Conservation (phyloP, 2,113 vertebrate species). For the Sciurus niger region DNA sequence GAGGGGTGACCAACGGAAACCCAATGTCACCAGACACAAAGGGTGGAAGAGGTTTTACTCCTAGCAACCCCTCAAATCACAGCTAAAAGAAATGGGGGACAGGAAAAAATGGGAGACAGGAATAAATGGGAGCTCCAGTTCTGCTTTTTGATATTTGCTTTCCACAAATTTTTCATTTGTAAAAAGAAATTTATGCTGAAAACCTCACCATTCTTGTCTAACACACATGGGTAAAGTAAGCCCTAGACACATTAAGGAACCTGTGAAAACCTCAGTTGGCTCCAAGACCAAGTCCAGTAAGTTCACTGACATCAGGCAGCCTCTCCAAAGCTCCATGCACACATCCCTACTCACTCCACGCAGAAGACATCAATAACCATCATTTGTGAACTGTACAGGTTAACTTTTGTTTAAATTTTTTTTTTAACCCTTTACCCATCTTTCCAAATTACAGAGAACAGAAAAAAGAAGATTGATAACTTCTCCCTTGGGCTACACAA, state of each 20-base stretch:
- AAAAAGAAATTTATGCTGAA: not conserved
- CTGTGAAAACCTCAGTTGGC: not conserved
- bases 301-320: not conserved
- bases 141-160: not conserved
- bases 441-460: not conserved
- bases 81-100: not conserved
- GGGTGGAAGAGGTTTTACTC: not conserved
- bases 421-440: not conserved
- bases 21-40: too few relatives aligned
- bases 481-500: not conserved
- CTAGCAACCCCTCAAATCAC: not conserved
- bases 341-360: not conserved
- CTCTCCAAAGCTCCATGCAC: not conserved
- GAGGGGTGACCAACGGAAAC: not conserved
- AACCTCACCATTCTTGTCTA: not conserved
- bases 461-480: not conserved
- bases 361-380: not conserved
- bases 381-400: not conserved
- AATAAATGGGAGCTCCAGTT: not conserved
- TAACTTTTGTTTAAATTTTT: not conserved
- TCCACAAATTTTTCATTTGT: not conserved
- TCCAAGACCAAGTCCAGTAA: too few relatives aligned
- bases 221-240: not conserved
- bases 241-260: not conserved
- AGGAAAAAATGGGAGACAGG: not conserved